These are phyloP conservation scores for Papilio elwesi DNA, from an alignment of 2,888 invertebrate species.

Conservation along the genomic window DNA sequence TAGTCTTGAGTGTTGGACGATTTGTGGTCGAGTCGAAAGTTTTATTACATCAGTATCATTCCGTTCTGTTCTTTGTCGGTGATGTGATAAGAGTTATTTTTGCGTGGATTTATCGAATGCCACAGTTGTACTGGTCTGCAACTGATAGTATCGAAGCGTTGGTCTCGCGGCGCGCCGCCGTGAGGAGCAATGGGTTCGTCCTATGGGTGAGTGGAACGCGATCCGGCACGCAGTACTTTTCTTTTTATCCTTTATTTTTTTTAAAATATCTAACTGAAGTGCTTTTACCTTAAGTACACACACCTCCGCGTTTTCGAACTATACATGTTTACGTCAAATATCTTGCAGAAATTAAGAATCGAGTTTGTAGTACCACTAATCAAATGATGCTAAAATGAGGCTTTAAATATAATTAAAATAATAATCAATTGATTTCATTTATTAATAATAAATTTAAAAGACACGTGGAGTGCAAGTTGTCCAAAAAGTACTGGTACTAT, in stretches of 20 bases:
- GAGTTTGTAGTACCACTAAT: no score
- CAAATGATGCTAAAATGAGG: no score
- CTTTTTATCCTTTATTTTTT: not conserved
- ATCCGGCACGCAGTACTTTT: conserved; percentile 44
- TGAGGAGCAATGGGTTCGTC: conserved; percentile 50
- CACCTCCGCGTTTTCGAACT: no score
- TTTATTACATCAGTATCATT: conserved; percentile 38
- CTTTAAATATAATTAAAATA: no score
- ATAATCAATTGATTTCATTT: no score
- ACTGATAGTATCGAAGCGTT: conserved; percentile 54
- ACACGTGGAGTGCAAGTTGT: no score
- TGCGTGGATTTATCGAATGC: conserved; percentile 30
- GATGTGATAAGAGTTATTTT: conserved; percentile 38
- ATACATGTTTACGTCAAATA: no score
- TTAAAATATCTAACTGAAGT: no score
- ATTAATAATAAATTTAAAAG: no score
- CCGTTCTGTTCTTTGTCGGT: conserved; percentile 40
- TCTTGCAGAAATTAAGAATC: no score
- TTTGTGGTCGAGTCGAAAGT: conserved; percentile 47
- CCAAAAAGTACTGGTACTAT: no score
- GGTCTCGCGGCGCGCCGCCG: conserved; percentile 46
- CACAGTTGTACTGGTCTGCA: conserved; percentile 47
- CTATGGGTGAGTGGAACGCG: conserved; percentile 48
- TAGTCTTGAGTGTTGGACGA: conserved; percentile 40
- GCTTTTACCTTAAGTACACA: no score